Base-by-base conservation (phyloP, 2,888 invertebrate species). In the Cryptosula pallasiana region DNA sequence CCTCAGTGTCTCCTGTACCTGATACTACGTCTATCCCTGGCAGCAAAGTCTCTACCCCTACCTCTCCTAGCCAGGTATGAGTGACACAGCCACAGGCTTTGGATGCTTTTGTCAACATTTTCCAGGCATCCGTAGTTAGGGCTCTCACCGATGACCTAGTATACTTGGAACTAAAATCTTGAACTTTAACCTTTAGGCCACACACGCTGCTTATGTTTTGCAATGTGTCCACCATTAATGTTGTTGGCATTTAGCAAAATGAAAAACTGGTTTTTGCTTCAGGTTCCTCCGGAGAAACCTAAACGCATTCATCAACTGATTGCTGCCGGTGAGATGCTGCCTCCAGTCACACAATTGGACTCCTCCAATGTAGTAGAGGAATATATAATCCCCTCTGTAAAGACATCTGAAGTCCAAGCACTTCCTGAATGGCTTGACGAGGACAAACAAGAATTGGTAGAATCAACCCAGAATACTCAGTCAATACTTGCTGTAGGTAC, bases 241-340 rank as follows among this genome's bases (percentile, higher is more conserved):
- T n/a, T n/a, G n/a, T n/a, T n/a, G n/a, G n/a, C n/a, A n/a, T n/a
- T n/a, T n/a, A n/a, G n/a, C n/a, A n/a, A n/a, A n/a, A n/a, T n/a
- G n/a, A n/a, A n/a, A n/a, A n/a, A n/a, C n/a, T n/a, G n/a, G n/a
- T 45, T 25, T 23, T 57, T 57, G 5, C n/a, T 63, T 2, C 32
- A 63, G 63, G 3, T 63, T 63, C 63, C 63, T 13, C 63, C 63
- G 20, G 63, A 63, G 27, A 63, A 63, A n/a, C 63, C 63, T 5
- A 63, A 63, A n/a, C 27, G 63, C 25, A 32, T 63, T 13, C 63
- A 63, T 63, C 63, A 63, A n/a, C 63, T 63, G 27, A 32, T 63
- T 2, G 32, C 63, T 29, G 63, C 20, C 13, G 32, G 13, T 9
- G 63, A 32, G 32, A 63, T 27, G 5, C 20, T 32, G 9, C 55